phyloP scores from a whole-genome alignment of 2,888 invertebrate species.

The Alloplasta piceator region DNA sequence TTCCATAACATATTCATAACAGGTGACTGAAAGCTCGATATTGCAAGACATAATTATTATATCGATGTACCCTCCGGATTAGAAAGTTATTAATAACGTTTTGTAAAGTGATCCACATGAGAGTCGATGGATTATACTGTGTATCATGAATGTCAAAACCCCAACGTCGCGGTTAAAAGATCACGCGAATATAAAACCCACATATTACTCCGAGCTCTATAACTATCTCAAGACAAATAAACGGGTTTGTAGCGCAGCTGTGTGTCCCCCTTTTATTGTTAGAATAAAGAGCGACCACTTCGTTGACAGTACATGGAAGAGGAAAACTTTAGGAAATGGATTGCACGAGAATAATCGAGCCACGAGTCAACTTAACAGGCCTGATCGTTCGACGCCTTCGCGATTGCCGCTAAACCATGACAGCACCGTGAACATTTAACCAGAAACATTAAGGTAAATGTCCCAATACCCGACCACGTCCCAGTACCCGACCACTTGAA shows the following conservation, averaged over 20 bases:
- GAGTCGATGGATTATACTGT: slow-evolving; percentile 24
- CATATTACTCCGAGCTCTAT: neutral
- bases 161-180: neutral
- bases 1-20: neutral
- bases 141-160: slow-evolving; percentile 24
- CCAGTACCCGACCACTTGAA: too few species aligned
- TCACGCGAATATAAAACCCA: slow-evolving; percentile 5
- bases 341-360: slow-evolving; percentile 25
- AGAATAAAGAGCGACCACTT: neutral
- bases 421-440: slow-evolving; percentile 11
- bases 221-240: slow-evolving; percentile 13
- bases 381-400: slow-evolving; percentile 30
- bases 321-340: slow-evolving; percentile 21
- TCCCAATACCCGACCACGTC: too few species aligned
- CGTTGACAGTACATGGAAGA: slow-evolving; percentile 20
- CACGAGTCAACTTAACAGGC: slow-evolving; percentile 5
- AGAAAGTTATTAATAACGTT: slow-evolving; percentile 47
- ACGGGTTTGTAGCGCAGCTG: slow-evolving; percentile 29
- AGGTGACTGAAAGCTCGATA: neutral
- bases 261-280: slow-evolving; percentile 35
- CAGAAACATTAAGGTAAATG: too few species aligned
- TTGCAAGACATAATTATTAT: neutral
- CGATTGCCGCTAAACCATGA: slow-evolving; percentile 18
- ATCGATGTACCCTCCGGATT: slow-evolving; percentile 19
- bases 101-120: slow-evolving; percentile 27